Evolutionary conservation across 2,113 vertebrate species (phyloP).

Genomic region (Macquaria ambigua): DNA sequence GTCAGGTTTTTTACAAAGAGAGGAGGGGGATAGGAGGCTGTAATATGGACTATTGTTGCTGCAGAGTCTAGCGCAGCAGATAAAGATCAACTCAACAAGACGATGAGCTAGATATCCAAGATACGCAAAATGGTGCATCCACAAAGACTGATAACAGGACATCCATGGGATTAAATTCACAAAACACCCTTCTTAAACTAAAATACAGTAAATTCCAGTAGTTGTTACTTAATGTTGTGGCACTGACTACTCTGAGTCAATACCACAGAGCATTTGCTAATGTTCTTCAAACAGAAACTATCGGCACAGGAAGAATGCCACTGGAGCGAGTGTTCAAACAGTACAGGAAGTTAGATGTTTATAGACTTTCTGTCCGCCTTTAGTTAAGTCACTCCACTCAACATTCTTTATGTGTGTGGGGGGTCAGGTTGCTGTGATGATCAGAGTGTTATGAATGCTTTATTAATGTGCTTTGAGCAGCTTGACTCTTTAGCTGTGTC

Average conservation of each 20-base stretch:
- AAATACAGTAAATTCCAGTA: slow-evolving; percentile 1
- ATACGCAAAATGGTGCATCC: slow-evolving; percentile 24
- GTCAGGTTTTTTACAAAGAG: not conserved
- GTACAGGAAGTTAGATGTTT: slow-evolving; percentile 41
- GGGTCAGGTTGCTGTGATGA: slow-evolving; percentile 46
- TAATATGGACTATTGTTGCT: slow-evolving; percentile 33
- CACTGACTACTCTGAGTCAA: not conserved
- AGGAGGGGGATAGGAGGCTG: not conserved
- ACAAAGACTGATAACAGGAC: slow-evolving; percentile 35
- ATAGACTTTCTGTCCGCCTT: slow-evolving; percentile 62
- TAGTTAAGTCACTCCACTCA: slow-evolving; percentile 20
- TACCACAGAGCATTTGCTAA: slow-evolving; percentile 22
- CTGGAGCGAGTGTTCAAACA: slow-evolving; percentile 33
- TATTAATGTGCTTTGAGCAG: slow-evolving; percentile 53
- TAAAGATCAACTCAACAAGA: slow-evolving; percentile 48
- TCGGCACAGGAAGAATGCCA: slow-evolving; percentile 4
- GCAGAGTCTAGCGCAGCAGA: slow-evolving; percentile 30
- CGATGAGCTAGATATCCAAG: slow-evolving; percentile 37
- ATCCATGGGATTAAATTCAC: slow-evolving; percentile 22
- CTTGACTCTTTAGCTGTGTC: slow-evolving; percentile 18
- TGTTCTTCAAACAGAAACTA: slow-evolving; percentile 43
- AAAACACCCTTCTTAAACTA: slow-evolving; percentile 8
- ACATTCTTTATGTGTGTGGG: slow-evolving; percentile 28
- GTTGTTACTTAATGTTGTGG: not conserved
- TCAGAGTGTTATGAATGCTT: slow-evolving; percentile 55